phyloP scores from a whole-genome alignment of 2,113 vertebrate species.

The Scophthalmus maximus region DNA sequence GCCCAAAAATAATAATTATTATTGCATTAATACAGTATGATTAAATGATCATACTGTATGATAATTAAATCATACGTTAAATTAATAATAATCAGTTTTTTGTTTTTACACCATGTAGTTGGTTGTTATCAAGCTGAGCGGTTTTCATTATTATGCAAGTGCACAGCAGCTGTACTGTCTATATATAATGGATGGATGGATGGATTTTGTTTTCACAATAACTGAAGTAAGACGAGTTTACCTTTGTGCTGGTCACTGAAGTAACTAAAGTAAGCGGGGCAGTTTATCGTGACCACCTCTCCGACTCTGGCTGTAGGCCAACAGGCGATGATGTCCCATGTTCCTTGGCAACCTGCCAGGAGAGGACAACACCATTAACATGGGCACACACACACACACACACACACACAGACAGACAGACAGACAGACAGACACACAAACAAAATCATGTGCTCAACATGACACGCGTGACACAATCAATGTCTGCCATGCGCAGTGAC shows the following conservation, averaged over 20 bases:
- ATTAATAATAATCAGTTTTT: too few species aligned
- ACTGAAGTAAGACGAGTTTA: conserved; percentile 36
- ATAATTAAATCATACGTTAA: too few species aligned
- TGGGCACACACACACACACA: neutral
- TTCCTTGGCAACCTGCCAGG: conserved; percentile 86
- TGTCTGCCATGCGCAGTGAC: neutral
- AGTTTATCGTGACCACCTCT: conserved; percentile 86
- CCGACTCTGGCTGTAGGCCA: conserved; percentile 89
- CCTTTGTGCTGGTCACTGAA: conserved; percentile 83
- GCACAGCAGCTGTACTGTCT: too few species aligned
- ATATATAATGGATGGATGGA: too few species aligned
- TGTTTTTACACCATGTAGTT: too few species aligned
- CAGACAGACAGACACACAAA: neutral
- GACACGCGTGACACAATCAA: neutral
- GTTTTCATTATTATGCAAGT: too few species aligned
- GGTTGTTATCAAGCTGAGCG: too few species aligned
- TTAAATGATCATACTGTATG: neutral
- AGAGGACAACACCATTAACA: conserved; percentile 16
- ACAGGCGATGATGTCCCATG: conserved; percentile 93
- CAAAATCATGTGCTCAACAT: conserved; percentile 11
- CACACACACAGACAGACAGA: neutral
- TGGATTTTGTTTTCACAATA: neutral
- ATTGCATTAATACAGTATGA: neutral
- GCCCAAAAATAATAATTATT: neutral
- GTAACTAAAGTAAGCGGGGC: conserved; percentile 87